These are phyloP conservation scores for Catocala nupta DNA, from an alignment of 2,888 invertebrate genomes.

Conservation along the genomic window DNA sequence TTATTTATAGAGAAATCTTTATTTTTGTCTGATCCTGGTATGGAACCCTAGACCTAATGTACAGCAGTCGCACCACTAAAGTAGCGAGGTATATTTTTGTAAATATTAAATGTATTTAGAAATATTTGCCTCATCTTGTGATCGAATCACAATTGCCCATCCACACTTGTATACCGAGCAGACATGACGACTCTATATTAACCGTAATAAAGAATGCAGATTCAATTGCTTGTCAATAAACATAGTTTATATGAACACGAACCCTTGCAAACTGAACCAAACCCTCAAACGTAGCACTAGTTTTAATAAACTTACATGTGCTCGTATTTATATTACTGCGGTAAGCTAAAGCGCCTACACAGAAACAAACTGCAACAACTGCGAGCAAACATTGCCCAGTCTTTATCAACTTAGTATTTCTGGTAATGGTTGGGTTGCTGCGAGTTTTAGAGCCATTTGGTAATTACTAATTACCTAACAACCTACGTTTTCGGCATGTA, in stretches of 20 bases:
- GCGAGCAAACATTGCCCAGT: conserved; percentile 35
- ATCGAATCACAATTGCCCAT: no score
- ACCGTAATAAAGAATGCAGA: no score
- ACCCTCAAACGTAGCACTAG: background rate
- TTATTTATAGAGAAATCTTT: no score
- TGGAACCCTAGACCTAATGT: no score
- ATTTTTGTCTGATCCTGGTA: no score
- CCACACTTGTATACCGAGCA: no score
- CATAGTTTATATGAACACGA: background rate
- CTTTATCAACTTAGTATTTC: conserved; percentile 19
- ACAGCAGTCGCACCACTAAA: no score
- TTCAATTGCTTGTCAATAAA: background rate
- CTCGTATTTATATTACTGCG: conserved; percentile 9
- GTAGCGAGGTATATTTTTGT: no score
- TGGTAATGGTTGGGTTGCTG: background rate
- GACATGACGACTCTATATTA: no score
- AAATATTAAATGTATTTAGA: no score
- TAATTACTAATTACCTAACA: conserved; percentile 24
- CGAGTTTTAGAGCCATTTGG: conserved; percentile 9
- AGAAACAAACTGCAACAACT: conserved; percentile 34
- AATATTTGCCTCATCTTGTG: no score
- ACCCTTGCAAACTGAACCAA: background rate
- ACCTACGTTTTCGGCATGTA: background rate
- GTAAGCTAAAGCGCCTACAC: conserved; percentile 32
- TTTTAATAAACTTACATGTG: conserved; percentile 9